phyloP scores from a whole-genome alignment of 2,113 vertebrate species.

The Syngnathoides biaculeatus region DNA sequence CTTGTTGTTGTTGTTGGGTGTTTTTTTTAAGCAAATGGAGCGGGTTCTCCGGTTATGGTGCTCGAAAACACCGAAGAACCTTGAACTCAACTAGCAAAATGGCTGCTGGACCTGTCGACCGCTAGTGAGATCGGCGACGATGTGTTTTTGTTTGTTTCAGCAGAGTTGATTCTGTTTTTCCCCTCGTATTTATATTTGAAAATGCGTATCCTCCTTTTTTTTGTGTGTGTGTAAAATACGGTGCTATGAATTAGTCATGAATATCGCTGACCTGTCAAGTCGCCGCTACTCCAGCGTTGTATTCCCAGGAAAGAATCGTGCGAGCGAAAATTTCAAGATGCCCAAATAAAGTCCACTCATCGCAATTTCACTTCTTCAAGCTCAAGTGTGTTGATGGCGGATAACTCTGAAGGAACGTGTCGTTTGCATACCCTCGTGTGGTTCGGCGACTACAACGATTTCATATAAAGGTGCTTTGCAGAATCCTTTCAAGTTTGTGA shows the following conservation, averaged over 20 bases:
- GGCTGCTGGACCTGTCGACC: not conserved
- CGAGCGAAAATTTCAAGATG: not conserved
- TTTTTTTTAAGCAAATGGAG: too few relatives aligned
- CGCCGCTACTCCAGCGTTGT: not conserved
- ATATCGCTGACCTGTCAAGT: not conserved
- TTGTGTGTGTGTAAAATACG: not conserved
- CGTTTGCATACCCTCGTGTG: conserved; percentile 3
- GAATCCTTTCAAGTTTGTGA: conserved; percentile 7
- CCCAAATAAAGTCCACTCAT: not conserved
- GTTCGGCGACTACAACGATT: conserved; percentile 5
- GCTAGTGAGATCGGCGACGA: not conserved
- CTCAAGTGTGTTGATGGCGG: not conserved
- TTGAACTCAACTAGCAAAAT: not conserved
- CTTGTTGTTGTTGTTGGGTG: too few relatives aligned
- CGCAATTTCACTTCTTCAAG: not conserved
- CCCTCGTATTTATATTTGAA: too few relatives aligned
- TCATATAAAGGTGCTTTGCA: conserved; percentile 2
- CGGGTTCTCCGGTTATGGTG: too few relatives aligned
- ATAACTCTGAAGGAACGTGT: not conserved
- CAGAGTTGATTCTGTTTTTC: not conserved
- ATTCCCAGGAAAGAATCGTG: not conserved
- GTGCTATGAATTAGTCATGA: not conserved
- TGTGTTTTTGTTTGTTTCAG: not conserved
- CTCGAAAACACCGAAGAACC: not conserved
- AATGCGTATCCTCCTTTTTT: too few relatives aligned